Evolutionary conservation across 1,140 invertebrate species (phyloP), one percentile per base, ranked within the genome.

Genomic region (Lordiphosa collinella): DNA sequence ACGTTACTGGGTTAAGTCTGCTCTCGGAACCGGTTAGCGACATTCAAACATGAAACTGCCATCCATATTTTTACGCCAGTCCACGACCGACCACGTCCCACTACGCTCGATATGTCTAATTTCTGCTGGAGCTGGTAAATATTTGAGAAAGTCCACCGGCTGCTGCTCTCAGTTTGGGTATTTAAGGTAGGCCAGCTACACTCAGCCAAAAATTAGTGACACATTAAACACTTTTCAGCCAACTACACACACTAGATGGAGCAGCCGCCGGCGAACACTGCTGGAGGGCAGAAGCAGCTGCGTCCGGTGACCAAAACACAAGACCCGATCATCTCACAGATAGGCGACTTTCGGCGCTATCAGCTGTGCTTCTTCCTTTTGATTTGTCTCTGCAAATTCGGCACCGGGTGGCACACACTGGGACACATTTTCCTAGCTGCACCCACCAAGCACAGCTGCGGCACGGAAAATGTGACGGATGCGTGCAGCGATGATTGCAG

Each of bases 311-410:
- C 51, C 0, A 70, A 84, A 36, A 69, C 64, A 0, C 29, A 0
- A 0, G 78, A 84, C 56, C 72, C 73, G 0, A 84, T 84, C 2
- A 65, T 84, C 4, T 73, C 79, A 0, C 68, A 69, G 9, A 94
- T 95, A 22, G 94, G 94, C 0, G 90, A 91, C 34, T 92, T 95
- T 14, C 93, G 93, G 4, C 90, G 91, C 67, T 95, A 94, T 93
- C 94, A 95, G 80, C 90, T 94, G 37, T 90, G 91, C 85, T 91
- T 94, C 12, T 93, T 92, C 57, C 86, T 91, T 10, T 89, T 92
- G 0, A 50, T 94, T 10, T 93, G 93, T 16, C 76, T 94, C 1
- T 91, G 92, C 9, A 94, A 94, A 73, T 93, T 94, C 72, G 93
- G 93, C 1, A 92, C 94, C 1, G 93, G 93, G 0, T 94, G 93